Evolutionary conservation across 2,888 invertebrate species (phyloP), one percentile per base, ranked within the genome.

Genomic region (Eristalis pertinax): DNA sequence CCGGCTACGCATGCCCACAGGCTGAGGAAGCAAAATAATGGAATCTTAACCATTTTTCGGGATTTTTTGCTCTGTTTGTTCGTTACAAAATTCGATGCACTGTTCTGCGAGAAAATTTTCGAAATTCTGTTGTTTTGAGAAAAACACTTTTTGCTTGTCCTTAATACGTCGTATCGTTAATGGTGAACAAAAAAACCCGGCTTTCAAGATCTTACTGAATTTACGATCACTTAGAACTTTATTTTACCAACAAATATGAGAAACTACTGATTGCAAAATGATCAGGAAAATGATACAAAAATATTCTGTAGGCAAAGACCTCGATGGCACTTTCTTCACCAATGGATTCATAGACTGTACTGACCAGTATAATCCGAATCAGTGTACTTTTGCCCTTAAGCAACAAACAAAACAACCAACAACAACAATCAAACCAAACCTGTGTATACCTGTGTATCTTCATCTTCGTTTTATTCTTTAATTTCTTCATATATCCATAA

Each of bases 351-450:
- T 86, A 82, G 82, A 86, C 85, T 86, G 85, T 82, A 86, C 85
- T 86, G 85, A 78, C 82, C 84, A 85, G 64, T 73, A 73, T 81
- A 81, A 76, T 74, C 69, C 63, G 82, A 85, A 82, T 82, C 85
- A 82, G 70, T 77, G 77, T 82, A 82, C 85, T 86, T 82, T 86
- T 86, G 85, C 85, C 85, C 85, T 85, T 82, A 86, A 74, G 73
- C 82, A 65, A 78, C 77, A 77, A 82, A 85, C 82, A 85, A 82
- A 85, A 82, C 43, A 74, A 60, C 82, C 76, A 72, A 82, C 82
- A 82, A 74, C 24, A 76, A 70, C 67, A 72, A 68, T 43, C 58
- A 63, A 67, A n/a, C n/a, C 43, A 63, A 79, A 69, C 78, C 50
- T 50, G 74, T 58, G 35, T 79, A 70, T 84, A 64, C 67, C 50